phyloP scores from a whole-genome alignment of 2,113 vertebrate species.

The Neogobius melanostomus region DNA sequence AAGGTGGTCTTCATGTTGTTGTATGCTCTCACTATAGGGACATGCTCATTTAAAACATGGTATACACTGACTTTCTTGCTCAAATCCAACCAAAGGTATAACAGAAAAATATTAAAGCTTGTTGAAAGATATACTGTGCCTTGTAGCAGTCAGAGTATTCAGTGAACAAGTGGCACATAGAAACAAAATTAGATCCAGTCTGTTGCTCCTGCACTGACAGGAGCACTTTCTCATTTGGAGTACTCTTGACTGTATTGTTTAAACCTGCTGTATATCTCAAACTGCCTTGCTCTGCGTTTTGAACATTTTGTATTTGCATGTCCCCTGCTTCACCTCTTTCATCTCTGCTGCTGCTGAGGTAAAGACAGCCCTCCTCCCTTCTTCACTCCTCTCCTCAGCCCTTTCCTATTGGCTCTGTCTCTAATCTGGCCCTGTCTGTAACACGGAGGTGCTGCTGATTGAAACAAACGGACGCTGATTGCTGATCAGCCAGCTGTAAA shows the following conservation, averaged over 20 bases:
- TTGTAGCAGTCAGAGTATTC: constrained; percentile 35
- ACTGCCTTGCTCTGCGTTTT: constrained; percentile 46
- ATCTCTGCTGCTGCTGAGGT: constrained; percentile 53
- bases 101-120: not conserved
- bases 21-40: constrained; percentile 32
- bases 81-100: constrained; percentile 1
- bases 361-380: constrained; percentile 40
- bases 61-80: constrained; percentile 18
- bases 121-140: constrained; percentile 32
- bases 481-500: constrained; percentile 93
- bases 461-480: constrained; percentile 93
- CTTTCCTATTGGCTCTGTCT: constrained; percentile 51
- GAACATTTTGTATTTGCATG: constrained; percentile 59
- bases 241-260: constrained; percentile 54
- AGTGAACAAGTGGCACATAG: constrained; percentile 24
- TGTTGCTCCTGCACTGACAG: constrained; percentile 50
- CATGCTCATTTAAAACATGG: constrained; percentile 22
- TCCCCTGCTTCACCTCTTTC: constrained; percentile 65
- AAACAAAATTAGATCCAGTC: constrained; percentile 54
- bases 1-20: constrained; percentile 28
- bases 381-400: constrained; percentile 34
- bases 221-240: constrained; percentile 44
- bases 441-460: constrained; percentile 87
- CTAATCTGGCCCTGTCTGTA: constrained; percentile 79
- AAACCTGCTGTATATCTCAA: constrained; percentile 41